phyloP scores from a whole-genome alignment of 1,140 invertebrate genomes.

The Panagrolaimus sp. region DNA sequence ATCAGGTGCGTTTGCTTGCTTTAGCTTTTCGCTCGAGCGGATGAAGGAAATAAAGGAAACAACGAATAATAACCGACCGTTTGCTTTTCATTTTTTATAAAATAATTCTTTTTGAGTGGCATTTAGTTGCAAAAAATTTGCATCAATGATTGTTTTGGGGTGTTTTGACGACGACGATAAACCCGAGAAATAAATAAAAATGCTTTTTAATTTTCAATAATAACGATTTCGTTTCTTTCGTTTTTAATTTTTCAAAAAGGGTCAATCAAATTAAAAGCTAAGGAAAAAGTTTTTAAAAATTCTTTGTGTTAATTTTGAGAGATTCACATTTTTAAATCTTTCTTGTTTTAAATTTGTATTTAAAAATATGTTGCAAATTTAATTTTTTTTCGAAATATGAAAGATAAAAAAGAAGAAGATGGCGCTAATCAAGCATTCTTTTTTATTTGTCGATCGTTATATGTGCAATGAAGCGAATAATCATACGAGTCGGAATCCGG shows the following conservation, averaged over 20 bases:
- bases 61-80: neutral
- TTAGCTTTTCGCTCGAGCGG: neutral
- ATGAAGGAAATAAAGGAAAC: neutral
- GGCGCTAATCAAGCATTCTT: neutral
- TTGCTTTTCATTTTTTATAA: neutral
- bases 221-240: neutral
- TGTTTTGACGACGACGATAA: too few species aligned
- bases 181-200: neutral
- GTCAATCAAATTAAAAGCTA: neutral
- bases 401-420: neutral
- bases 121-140: conserved; percentile 6
- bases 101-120: neutral
- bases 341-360: neutral
- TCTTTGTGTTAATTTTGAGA: neutral
- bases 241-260: neutral
- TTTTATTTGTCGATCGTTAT: conserved; percentile 3
- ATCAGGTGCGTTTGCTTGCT: neutral
- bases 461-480: conserved; percentile 7
- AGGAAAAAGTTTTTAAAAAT: neutral
- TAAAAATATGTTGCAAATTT: neutral
- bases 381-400: neutral
- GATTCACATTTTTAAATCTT: neutral
- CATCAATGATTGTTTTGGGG: conserved; percentile 13
- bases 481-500: conserved; percentile 2
- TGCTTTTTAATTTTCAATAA: neutral